Evolutionary conservation across 2,797 vertebrate genomes (phyloP), one percentile per base, ranked within the genome.

Genomic region (Oryzias sinensis): DNA sequence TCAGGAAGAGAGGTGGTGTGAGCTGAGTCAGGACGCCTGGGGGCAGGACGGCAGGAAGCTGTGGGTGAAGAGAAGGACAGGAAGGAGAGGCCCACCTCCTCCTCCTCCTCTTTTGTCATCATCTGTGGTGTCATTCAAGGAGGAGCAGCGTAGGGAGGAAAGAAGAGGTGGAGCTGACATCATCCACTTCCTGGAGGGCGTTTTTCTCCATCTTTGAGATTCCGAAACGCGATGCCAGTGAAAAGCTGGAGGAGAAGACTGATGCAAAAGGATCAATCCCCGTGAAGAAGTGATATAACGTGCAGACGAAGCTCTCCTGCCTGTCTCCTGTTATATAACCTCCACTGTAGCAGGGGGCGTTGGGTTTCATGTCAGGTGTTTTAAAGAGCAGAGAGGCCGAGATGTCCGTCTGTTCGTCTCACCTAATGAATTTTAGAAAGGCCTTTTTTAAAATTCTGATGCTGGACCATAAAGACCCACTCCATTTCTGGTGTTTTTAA

Each of bases 101-200:
- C 83, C 74, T 75, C 74, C 78, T 76, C 73, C 66, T 77, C 68
- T 53, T 66, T 45, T 43, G 59, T 73, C 74, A 65, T 81, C 76
- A 76, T 77, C 73, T 15, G 60, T 14, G 4, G 56, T 73, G 65
- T 77, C 69, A 84, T 53, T 4, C 47, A 76, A 59, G 77, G 67
- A 80, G 78, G 70, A 81, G 80, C 71, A 74, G 77, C 29, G 77
- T 73, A 74, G 77, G 68, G 82, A 81, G 61, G 65, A 43, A 66
- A 58, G 24, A 14, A 71, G 76, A 81, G 86, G 86, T 85, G 85
- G 90, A 86, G 88, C 82, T 89, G 90, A 92, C 90, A 84, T 88
- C 82, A 88, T 85, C 90, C 88, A 77, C 84, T 70, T 84, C 73
- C 73, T 70, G 59, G 60, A 70, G 73, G 47, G 72, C 5, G 67